Percentiles rank a stretch among this genome's conserved stretches.
Conservation (phyloP, 2,888 invertebrate species). For the Acheta domesticus region DNA sequence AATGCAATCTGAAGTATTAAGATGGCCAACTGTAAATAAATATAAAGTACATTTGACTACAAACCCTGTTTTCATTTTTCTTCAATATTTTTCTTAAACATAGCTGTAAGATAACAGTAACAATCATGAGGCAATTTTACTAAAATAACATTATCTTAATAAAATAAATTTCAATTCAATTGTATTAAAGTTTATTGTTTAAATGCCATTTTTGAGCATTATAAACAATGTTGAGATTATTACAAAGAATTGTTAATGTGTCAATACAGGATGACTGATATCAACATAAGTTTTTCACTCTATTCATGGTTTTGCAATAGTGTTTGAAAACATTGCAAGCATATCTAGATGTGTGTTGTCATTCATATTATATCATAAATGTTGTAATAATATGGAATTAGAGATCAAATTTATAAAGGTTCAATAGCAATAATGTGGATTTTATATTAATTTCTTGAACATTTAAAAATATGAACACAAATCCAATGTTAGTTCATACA, state of each 20-base stretch:
- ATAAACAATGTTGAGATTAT: not conserved
- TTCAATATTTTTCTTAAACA: too few species aligned
- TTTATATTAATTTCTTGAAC: not conserved
- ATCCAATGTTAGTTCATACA: too few species aligned
- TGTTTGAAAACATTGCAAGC: not conserved
- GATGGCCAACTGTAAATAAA: too few species aligned
- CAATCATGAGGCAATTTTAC: too few species aligned
- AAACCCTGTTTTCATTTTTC: too few species aligned
- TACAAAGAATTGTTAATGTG: not conserved
- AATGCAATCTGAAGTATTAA: too few species aligned
- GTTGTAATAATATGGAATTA: not conserved
- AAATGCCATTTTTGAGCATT: too few species aligned
- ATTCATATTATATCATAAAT: not conserved
- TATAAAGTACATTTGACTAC: too few species aligned
- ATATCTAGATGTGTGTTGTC: not conserved
- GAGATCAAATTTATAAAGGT: not conserved
- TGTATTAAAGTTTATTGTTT: too few species aligned
- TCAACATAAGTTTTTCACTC: not conserved
- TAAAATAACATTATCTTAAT: too few species aligned
- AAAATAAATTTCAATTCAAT: too few species aligned
- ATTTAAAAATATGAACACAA: not conserved
- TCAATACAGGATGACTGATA: not conserved
- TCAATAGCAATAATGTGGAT: not conserved
- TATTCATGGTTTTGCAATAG: not conserved
- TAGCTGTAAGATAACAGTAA: too few species aligned